Evolutionary conservation across 2,888 invertebrate genomes (phyloP).

Genomic region (Xestobium rufovillosum): DNA sequence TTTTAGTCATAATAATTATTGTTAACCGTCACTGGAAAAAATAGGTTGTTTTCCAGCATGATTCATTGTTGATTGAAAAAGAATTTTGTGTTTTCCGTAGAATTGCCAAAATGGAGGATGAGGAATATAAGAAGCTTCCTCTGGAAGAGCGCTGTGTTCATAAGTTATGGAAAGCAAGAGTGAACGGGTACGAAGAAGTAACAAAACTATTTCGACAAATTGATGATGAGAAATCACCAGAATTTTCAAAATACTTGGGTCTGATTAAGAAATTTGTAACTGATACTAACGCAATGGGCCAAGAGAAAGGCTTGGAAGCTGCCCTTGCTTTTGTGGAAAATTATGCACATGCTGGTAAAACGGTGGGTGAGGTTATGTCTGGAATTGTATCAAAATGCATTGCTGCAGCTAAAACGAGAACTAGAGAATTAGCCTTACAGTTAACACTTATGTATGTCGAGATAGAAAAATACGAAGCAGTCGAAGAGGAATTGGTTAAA

Average conservation of each 20-base stretch:
- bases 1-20: too few species aligned
- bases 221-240: slow-evolving; percentile 88
- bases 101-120: slow-evolving; percentile 70
- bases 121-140: slow-evolving; percentile 78
- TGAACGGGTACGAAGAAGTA: slow-evolving; percentile 91
- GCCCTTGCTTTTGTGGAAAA: slow-evolving; percentile 86
- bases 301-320: slow-evolving; percentile 92
- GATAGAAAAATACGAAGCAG: slow-evolving; percentile 88
- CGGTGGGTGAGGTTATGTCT: slow-evolving; percentile 71
- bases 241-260: slow-evolving; percentile 86
- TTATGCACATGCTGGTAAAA: slow-evolving; percentile 78
- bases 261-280: slow-evolving; percentile 90
- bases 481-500: slow-evolving; percentile 84
- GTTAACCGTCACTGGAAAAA: too few species aligned
- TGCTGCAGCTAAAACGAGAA: slow-evolving; percentile 84
- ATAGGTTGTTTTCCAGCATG: too few species aligned
- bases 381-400: slow-evolving; percentile 87
- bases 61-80: too few species aligned
- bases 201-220: slow-evolving; percentile 79
- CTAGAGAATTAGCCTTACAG: slow-evolving; percentile 84
- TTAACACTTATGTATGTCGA: slow-evolving; percentile 90
- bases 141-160: slow-evolving; percentile 88
- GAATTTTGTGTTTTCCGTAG: slow-evolving; percentile 5
- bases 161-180: slow-evolving; percentile 93
- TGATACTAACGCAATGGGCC: slow-evolving; percentile 91